These are phyloP conservation scores for Potamarius usumacintae DNA, from an alignment of 2,113 vertebrate species.

Conservation along the genomic window DNA sequence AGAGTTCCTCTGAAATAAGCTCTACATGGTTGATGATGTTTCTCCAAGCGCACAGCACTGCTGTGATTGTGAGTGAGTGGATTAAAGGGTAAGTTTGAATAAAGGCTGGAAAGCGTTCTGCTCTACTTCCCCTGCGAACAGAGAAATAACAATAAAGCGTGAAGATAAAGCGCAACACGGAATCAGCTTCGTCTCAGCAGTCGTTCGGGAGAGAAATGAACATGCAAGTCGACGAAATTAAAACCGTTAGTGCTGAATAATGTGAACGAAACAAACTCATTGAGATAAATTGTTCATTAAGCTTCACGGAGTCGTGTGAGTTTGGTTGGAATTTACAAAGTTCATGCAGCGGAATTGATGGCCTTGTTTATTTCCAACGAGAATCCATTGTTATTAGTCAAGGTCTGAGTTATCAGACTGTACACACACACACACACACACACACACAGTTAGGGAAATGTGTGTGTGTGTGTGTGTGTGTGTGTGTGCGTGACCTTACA, in stretches of 20 bases:
- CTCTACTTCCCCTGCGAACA: background rate
- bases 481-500: background rate
- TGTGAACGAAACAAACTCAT: constrained; percentile 71
- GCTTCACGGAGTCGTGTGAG: constrained; percentile 53
- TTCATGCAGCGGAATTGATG: constrained; percentile 57
- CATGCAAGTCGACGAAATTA: constrained; percentile 49
- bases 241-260: constrained; percentile 68
- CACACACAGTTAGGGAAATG: background rate
- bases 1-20: background rate
- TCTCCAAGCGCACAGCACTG: background rate
- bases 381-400: constrained; percentile 37
- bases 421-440: background rate
- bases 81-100: background rate
- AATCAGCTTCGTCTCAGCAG: constrained; percentile 50
- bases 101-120: background rate
- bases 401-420: constrained; percentile 7
- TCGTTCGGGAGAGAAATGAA: constrained; percentile 53
- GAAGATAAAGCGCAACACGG: constrained; percentile 57
- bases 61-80: background rate
- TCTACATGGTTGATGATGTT: background rate
- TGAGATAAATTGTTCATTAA: constrained; percentile 75
- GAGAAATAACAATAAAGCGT: constrained; percentile 45
- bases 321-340: constrained; percentile 72
- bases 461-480: background rate
- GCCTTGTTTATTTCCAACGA: constrained; percentile 33